Evolutionary conservation across 92 coral and sea anemone species (phyloP).

Genomic region (Pocillopora meandrina): DNA sequence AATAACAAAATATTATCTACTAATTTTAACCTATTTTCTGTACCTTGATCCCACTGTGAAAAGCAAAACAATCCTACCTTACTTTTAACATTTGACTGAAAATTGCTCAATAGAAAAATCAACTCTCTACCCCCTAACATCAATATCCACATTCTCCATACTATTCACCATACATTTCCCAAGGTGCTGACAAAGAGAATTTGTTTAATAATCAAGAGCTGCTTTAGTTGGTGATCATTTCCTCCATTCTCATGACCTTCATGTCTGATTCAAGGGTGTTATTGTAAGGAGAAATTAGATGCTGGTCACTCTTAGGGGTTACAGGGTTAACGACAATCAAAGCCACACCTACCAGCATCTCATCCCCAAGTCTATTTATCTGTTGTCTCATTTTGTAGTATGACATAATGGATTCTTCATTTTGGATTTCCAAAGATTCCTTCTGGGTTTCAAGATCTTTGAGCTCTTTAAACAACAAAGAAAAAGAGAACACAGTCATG

Average conservation of each 20-base stretch:
- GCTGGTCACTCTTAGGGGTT: too few species aligned
- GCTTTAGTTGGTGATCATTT: too few species aligned
- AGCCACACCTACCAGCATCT: constrained; percentile 73
- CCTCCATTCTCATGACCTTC: too few species aligned
- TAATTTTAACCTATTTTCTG: neutral
- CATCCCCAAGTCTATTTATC: constrained; percentile 84
- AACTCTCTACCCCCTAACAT: too few species aligned
- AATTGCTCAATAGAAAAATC: too few species aligned
- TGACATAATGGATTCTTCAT: constrained; percentile 91
- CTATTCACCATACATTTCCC: too few species aligned
- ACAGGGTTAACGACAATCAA: neutral
- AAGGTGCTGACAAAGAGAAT: too few species aligned
- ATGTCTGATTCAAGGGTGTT: too few species aligned
- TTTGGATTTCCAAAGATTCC: constrained; percentile 79
- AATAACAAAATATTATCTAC: neutral
- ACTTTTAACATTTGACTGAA: too few species aligned
- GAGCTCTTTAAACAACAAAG: constrained; percentile 55
- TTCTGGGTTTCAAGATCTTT: constrained; percentile 82
- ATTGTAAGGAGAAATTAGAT: too few species aligned
- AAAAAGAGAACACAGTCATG: neutral
- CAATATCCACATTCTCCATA: too few species aligned
- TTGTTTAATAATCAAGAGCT: too few species aligned
- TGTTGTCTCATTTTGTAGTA: constrained; percentile 97
- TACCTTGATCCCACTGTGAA: neutral
- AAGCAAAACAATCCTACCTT: neutral